Conservation (phyloP, 1,140 invertebrate species). For the Drosophila sproati region DNA sequence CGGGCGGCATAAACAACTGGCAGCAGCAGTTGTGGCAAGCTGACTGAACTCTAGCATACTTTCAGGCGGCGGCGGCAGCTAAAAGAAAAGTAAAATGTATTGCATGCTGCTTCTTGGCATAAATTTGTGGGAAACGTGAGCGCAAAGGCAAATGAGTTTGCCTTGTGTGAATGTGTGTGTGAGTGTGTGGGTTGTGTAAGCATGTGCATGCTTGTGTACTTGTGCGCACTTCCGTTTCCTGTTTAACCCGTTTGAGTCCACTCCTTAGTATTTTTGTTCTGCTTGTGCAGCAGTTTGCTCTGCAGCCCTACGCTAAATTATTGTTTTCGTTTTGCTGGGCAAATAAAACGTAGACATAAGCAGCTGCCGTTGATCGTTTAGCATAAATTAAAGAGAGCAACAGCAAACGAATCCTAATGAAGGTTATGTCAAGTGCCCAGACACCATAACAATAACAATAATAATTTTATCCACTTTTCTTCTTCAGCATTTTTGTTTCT, state of each 20-base stretch:
- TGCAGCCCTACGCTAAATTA: constrained; percentile 57
- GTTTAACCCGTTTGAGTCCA: constrained; percentile 63
- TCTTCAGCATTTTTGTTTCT: background rate
- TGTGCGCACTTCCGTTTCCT: constrained; percentile 70
- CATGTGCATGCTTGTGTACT: constrained; percentile 20
- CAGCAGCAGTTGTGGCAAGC: background rate
- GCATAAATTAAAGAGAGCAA: constrained; percentile 64
- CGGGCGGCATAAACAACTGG: constrained; percentile 19
- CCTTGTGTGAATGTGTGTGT: constrained; percentile 8
- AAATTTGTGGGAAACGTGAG: constrained; percentile 70
- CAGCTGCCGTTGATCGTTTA: constrained; percentile 77
- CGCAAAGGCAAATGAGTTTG: constrained; percentile 77
- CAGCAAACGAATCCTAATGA: constrained; percentile 63
- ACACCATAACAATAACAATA: background rate
- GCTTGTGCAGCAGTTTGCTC: constrained; percentile 45
- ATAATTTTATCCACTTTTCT: background rate
- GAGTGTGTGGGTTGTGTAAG: constrained; percentile 1
- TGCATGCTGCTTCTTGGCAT: constrained; percentile 71
- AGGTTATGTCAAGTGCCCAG: constrained; percentile 43
- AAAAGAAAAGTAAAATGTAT: constrained; percentile 44
- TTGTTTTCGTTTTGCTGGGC: constrained; percentile 75
- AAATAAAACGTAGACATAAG: constrained; percentile 75
- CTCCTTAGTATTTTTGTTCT: constrained; percentile 48
- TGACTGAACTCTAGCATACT: constrained; percentile 35
- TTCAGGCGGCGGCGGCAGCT: constrained; percentile 21